Conservation (phyloP, 2,113 vertebrate species). For the Ascaphus truei region DNA sequence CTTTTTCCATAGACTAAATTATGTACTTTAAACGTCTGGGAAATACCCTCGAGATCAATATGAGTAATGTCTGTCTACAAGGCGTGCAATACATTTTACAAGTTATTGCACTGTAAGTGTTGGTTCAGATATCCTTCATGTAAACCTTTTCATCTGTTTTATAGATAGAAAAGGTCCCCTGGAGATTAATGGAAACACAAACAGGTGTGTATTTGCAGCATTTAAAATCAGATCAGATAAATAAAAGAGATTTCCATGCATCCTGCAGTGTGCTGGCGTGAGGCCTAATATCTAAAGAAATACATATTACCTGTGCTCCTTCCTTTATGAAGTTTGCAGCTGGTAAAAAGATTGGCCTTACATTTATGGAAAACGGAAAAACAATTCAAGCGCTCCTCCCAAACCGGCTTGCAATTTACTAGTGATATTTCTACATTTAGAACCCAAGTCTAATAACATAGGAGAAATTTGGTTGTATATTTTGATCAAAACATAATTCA, state of each 20-base stretch:
- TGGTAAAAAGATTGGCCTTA: no score
- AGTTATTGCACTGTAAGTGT: conserved; percentile 28
- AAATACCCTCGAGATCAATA: neutral
- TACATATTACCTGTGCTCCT: no score
- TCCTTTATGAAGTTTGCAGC: no score
- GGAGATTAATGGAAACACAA: conserved; percentile 7
- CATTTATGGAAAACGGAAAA: no score
- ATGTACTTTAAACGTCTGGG: neutral
- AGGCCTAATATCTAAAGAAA: neutral
- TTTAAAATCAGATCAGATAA: conserved; percentile 6
- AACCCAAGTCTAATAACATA: no score
- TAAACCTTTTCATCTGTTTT: conserved; percentile 17
- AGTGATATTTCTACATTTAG: no score
- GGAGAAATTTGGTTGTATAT: no score
- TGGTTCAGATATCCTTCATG: conserved; percentile 14
- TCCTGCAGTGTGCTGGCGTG: neutral
- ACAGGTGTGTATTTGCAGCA: conserved; percentile 26
- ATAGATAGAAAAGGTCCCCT: neutral
- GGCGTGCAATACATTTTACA: conserved; percentile 23
- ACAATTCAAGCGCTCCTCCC: no score
- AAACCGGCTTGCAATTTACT: no score
- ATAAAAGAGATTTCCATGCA: conserved; percentile 13
- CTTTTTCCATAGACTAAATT: no score
- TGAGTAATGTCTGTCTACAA: conserved; percentile 33
- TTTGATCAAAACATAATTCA: no score